Evolutionary conservation across 2,113 vertebrate species (phyloP).

Genomic region (Sprattus sprattus): DNA sequence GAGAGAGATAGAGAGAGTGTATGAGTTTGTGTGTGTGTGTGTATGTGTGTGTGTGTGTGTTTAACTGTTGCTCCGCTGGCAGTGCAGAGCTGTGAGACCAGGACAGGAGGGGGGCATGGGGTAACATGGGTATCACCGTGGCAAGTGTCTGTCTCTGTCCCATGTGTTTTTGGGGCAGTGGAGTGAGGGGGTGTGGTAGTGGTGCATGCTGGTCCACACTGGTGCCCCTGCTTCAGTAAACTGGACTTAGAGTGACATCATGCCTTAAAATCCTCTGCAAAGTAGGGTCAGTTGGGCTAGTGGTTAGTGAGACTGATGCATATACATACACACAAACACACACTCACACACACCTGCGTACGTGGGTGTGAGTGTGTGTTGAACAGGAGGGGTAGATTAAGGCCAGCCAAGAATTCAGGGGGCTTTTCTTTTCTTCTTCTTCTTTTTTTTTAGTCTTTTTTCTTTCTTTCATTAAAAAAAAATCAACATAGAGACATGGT

Average conservation of each 20-base stretch:
- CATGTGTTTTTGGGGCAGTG: not conserved
- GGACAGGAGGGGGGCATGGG: not conserved
- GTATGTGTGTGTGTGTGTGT: not conserved
- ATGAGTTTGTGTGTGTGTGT: not conserved
- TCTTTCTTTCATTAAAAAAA: slow-evolving; percentile 61
- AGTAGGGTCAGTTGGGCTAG: slow-evolving; percentile 33
- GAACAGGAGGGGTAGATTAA: not conserved
- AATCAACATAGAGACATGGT: slow-evolving; percentile 62
- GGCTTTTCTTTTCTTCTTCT: not conserved
- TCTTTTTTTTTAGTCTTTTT: slow-evolving; percentile 31
- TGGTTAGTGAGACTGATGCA: slow-evolving; percentile 40
- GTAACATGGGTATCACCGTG: not conserved
- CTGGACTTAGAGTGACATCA: slow-evolving; percentile 13
- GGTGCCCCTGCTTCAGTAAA: slow-evolving; percentile 23
- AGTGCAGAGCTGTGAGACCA: not conserved
- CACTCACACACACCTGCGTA: not conserved
- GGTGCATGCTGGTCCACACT: slow-evolving; percentile 53
- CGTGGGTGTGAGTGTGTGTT: not conserved
- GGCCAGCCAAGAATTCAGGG: not conserved
- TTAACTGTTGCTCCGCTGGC: not conserved
- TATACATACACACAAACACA: not conserved
- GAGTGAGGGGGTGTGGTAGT: slow-evolving; percentile 26
- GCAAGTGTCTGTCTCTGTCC: not conserved
- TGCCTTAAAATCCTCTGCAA: slow-evolving; percentile 40
- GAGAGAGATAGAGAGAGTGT: not conserved